A percentile compares a stretch with the other conserved stretches of the same genome.
Evolutionary conservation across 2,888 invertebrate species (phyloP).

Genomic region (Andrena chrysosceles): DNA sequence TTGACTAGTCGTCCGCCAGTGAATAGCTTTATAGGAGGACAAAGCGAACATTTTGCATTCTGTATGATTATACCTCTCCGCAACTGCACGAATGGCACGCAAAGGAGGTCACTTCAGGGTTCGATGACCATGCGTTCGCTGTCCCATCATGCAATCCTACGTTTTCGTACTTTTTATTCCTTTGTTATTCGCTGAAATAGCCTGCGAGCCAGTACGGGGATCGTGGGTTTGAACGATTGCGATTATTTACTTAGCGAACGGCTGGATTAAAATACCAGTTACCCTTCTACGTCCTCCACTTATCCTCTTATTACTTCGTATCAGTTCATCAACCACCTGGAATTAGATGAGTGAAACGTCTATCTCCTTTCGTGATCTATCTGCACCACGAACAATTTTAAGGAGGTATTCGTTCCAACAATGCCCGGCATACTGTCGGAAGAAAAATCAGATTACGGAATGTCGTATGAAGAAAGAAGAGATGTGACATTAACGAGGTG

Average conservation of each 20-base stretch:
- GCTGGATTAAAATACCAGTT: background rate
- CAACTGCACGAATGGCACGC: conserved; percentile 25
- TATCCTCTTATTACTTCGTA: too few species aligned
- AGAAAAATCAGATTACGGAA: background rate
- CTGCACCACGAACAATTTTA: background rate
- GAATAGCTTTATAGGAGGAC: conserved; percentile 14
- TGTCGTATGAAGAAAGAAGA: background rate
- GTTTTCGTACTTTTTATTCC: background rate
- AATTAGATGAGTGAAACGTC: too few species aligned
- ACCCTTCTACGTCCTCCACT: too few species aligned
- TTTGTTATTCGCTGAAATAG: background rate
- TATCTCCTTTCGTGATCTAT: too few species aligned
- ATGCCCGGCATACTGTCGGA: background rate
- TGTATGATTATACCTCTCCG: conserved; percentile 31
- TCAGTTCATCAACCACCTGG: too few species aligned
- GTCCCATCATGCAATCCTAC: background rate
- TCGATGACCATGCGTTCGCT: conserved; percentile 41
- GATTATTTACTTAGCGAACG: background rate
- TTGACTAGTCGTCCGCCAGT: background rate
- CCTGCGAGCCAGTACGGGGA: background rate
- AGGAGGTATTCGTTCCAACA: background rate
- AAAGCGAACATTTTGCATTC: conserved; percentile 28
- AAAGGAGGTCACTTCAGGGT: conserved; percentile 47
- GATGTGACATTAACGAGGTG: conserved; percentile 17
- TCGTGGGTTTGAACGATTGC: background rate